Base-by-base conservation (phyloP, 2,113 vertebrate species). In the Toxotes chatareus region DNA sequence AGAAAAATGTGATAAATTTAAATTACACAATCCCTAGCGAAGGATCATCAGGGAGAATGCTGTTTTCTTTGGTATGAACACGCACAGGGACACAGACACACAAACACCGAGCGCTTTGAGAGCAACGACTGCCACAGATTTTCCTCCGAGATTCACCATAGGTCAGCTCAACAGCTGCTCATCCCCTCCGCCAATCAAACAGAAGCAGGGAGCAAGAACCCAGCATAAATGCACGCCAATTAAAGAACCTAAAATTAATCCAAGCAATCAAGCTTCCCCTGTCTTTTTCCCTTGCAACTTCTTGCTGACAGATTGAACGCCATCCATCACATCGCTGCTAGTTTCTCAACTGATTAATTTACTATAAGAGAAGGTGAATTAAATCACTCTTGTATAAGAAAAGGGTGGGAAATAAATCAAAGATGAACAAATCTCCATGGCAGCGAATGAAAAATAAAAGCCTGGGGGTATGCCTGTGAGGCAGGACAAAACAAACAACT, bases 131-230 rank as follows among this genome's bases (percentile, higher is more conserved):
- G 86, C 76, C 83, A 81, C 66, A 38, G 10, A 76, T 66, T 88
- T 78, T 38, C 90, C 86, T 78, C 60, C 0, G 85, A 87, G 91
- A 88, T 49, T 75, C 38, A 66, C 73, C 82, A 76, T 63, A 51
- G 90, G 92, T 92, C 89, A 92, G 46, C 61, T 57, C 51, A 91
- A 84, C 93, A 94, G 89, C 91, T 94, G 93, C 82, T 93, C 80
- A 44, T 74, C 77, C 78, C 85, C 86, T 85, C 65, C 82, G 78
- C 85, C 87, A 91, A 91, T 94, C 93, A 92, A 71, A 91, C 60
- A 19, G 79, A 78, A 82, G 70, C 76, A 90, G 68, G 85, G 83
- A 79, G 83, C 63, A 77, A 81, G 88, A 79, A 86, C 76, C 46
- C 51, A 12, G 83, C 63, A 84, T 83, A 85, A 91, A 92, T 74